phyloP scores from a whole-genome alignment of 2,797 vertebrate genomes.

The Galaxias olidus region DNA sequence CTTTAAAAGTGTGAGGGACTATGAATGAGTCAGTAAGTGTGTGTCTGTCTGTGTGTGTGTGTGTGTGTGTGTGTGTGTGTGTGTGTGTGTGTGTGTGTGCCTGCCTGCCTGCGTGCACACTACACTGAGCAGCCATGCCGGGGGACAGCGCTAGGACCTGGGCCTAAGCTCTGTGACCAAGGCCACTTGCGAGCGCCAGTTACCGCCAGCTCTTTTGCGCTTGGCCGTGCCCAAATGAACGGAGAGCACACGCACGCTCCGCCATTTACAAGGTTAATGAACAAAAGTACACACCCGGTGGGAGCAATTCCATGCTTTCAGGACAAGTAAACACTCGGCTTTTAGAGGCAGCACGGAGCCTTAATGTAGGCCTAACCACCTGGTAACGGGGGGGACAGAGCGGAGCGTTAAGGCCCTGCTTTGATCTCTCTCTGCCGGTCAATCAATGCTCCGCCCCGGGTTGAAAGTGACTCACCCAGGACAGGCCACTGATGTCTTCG shows the following conservation, averaged over 20 bases:
- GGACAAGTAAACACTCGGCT: background rate
- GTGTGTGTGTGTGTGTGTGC: background rate
- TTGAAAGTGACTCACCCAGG: background rate
- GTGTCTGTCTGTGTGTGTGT: slow-evolving; percentile 2
- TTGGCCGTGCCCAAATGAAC: background rate
- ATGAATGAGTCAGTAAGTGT: background rate
- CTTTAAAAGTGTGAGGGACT: background rate
- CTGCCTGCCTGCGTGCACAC: no score
- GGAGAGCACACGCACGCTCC: slow-evolving; percentile 2
- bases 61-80: slow-evolving; percentile 8
- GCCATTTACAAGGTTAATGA: slow-evolving; percentile 12
- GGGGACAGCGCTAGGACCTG: background rate
- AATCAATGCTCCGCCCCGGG: background rate
- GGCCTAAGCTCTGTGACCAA: background rate
- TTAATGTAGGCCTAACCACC: background rate
- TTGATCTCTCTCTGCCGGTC: background rate
- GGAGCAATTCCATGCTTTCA: slow-evolving; percentile 2
- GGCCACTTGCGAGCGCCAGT: background rate
- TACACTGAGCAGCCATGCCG: background rate
- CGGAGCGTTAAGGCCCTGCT: background rate
- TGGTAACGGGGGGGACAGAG: background rate
- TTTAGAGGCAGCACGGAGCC: slow-evolving; percentile 10
- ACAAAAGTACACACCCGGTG: background rate
- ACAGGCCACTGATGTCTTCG: background rate
- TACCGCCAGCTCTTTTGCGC: slow-evolving; percentile 1